A percentile compares a stretch with the other conserved stretches of the same genome.
Conservation (phyloP, 2,113 vertebrate genomes). For the Equus quagga region DNA sequence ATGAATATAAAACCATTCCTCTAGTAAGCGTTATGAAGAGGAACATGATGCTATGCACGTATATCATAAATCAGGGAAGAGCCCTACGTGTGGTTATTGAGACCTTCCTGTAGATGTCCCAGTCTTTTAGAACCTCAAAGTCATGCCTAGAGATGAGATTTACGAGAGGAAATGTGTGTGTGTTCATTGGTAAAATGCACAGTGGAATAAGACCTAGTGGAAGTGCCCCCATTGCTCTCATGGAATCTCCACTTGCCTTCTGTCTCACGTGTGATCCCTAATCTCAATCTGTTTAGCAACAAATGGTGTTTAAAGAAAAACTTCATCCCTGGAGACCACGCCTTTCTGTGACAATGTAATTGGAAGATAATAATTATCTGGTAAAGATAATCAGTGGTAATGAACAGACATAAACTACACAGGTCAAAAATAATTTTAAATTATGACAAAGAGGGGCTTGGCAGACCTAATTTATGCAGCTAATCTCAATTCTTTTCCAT, state of each 20-base stretch:
- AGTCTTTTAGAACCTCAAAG: not conserved
- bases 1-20: not conserved
- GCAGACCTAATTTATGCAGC: not conserved
- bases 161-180: not conserved
- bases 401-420: not conserved
- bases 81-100: not conserved
- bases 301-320: not conserved
- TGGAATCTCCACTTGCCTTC: not conserved
- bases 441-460: not conserved
- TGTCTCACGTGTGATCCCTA: not conserved
- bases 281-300: not conserved
- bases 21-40: not conserved
- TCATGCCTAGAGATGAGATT: not conserved
- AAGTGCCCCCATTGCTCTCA: not conserved
- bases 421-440: not conserved
- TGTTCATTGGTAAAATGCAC: not conserved
- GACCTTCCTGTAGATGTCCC: not conserved
- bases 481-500: not conserved
- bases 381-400: not conserved
- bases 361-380: not conserved
- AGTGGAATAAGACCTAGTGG: rapidly evolving
- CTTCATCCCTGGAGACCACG: not conserved
- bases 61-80: not conserved
- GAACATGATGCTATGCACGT: rapidly evolving
- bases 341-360: not conserved